Conservation (phyloP, 1,140 invertebrate species). For the Paralvinella palmiformis region DNA sequence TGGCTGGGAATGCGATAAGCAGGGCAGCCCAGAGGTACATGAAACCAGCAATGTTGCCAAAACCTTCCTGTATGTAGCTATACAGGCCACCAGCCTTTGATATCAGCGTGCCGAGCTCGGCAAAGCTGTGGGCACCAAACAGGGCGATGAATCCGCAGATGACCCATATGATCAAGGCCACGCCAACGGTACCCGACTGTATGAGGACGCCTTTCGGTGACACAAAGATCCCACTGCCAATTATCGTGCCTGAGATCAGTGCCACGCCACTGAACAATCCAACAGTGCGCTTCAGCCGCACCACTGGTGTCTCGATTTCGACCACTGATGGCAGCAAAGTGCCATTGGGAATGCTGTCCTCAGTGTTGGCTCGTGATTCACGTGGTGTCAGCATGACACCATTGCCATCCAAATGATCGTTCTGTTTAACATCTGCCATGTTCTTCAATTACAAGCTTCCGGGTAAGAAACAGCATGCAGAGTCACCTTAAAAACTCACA, state of each 20-base stretch:
- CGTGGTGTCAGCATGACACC: too few species aligned
- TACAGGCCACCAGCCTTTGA: slow-evolving; percentile 95
- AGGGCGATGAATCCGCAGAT: slow-evolving; percentile 66
- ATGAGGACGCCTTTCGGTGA: slow-evolving; percentile 84
- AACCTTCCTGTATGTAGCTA: slow-evolving; percentile 89
- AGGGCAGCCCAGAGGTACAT: slow-evolving; percentile 57
- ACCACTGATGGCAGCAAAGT: too few species aligned
- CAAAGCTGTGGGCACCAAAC: slow-evolving; percentile 91
- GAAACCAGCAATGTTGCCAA: slow-evolving; percentile 80
- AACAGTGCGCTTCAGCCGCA: slow-evolving; percentile 24
- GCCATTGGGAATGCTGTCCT: too few species aligned
- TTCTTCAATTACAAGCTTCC: too few species aligned
- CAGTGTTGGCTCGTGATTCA: too few species aligned
- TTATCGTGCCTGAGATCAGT: slow-evolving; percentile 48
- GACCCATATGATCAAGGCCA: slow-evolving; percentile 72
- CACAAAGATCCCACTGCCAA: slow-evolving; percentile 89
- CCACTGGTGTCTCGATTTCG: too few species aligned
- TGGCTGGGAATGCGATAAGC: slow-evolving; percentile 63
- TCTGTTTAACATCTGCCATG: too few species aligned
- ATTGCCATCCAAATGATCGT: too few species aligned
- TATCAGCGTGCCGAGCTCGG: slow-evolving; percentile 89
- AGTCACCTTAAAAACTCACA: too few species aligned
- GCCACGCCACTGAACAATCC: slow-evolving; percentile 43
- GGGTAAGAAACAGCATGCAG: too few species aligned
- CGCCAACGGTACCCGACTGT: slow-evolving; percentile 68